These are phyloP conservation scores for Hippoglossus stenolepis DNA, from an alignment of 2,113 vertebrate genomes.

Conservation along the genomic window DNA sequence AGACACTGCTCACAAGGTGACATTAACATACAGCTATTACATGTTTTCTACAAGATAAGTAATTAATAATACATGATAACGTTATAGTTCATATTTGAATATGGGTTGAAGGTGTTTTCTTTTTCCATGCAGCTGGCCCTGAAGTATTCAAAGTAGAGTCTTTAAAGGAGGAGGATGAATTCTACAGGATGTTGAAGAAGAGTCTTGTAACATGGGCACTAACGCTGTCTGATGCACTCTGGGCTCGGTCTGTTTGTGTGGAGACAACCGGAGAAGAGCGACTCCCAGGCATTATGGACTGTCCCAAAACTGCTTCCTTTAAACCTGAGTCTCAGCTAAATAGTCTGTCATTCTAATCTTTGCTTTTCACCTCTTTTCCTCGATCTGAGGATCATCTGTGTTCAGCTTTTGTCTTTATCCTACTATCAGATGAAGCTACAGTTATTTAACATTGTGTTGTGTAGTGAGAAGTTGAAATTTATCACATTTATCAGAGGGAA, in stretches of 20 bases:
- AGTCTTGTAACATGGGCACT: slow-evolving; percentile 28
- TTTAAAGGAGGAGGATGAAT: background rate
- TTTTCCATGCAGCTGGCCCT: slow-evolving; percentile 64
- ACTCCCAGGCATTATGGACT: background rate
- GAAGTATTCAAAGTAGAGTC: slow-evolving; percentile 65
- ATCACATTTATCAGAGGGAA: too few relatives aligned
- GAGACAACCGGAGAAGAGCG: background rate
- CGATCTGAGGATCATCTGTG: background rate
- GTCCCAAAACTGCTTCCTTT: slow-evolving; percentile 1
- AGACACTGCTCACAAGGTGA: slow-evolving; percentile 93
- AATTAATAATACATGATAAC: background rate
- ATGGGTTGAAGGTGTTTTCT: background rate
- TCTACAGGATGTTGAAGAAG: background rate
- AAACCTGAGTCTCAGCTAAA: background rate
- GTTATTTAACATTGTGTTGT: slow-evolving; percentile 3
- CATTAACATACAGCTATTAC: background rate
- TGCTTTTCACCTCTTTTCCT: background rate
- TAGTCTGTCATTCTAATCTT: background rate
- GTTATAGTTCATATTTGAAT: background rate
- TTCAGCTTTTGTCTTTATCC: background rate
- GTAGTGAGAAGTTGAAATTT: background rate
- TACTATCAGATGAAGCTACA: background rate
- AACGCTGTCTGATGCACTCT: slow-evolving; percentile 19
- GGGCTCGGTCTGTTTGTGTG: background rate
- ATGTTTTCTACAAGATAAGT: background rate